Evolutionary conservation across 2,797 vertebrate species (phyloP).

Genomic region (Crocidura indochinensis): DNA sequence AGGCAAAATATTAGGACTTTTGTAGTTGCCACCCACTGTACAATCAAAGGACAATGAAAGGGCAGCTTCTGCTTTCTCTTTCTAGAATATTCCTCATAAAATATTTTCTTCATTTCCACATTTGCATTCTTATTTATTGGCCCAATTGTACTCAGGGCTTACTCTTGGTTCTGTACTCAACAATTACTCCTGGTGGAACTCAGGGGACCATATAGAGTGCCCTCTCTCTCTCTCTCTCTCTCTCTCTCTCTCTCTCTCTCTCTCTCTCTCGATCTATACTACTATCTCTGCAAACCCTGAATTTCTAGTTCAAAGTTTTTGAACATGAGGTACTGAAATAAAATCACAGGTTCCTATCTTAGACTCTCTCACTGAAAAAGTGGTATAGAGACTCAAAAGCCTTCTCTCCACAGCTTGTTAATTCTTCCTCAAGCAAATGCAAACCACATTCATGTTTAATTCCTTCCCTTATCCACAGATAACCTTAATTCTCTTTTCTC

Average conservation of each 20-base stretch:
- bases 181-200: no score
- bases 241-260: no score
- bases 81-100: neutral
- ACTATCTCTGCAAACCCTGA: no score
- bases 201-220: no score
- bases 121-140: slow-evolving; percentile 31
- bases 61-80: neutral
- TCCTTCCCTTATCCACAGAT: neutral
- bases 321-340: no score
- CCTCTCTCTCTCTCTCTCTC: no score
- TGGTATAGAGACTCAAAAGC: neutral
- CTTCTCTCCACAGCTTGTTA: neutral
- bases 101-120: neutral
- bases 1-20: neutral
- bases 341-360: no score
- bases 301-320: no score
- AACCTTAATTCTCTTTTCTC: slow-evolving; percentile 10
- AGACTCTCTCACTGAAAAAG: no score
- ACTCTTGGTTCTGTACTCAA: no score
- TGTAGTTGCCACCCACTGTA: neutral
- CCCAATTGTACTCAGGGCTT: no score
- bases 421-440: neutral
- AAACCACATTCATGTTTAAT: neutral
- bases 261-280: no score
- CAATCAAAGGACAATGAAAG: neutral